Evolutionary conservation across 2,797 vertebrate genomes (phyloP).

Genomic region (Mergus octosetaceus): DNA sequence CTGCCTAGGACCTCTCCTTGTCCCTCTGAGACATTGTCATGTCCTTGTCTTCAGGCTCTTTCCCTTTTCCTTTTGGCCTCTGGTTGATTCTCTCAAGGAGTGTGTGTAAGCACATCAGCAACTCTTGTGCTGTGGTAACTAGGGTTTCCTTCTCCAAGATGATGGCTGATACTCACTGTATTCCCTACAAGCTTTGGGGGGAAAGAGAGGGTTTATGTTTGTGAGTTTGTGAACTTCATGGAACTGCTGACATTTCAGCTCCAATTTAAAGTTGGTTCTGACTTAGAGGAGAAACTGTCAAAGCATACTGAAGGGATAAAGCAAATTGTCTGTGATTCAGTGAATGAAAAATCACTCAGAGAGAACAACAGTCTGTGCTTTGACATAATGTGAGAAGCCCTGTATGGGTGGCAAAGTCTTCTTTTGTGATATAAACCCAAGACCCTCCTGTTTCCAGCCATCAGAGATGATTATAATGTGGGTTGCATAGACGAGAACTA

Average conservation of each 20-base stretch:
- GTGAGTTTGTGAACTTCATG: not conserved
- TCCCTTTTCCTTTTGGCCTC: not conserved
- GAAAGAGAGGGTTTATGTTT: not conserved
- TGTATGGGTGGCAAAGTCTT: not conserved
- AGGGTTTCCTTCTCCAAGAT: not conserved
- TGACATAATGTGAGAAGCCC: not conserved
- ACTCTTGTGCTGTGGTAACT: not conserved
- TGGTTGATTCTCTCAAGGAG: not conserved
- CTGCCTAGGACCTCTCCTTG: not conserved
- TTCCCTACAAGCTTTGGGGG: not conserved
- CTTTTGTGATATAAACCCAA: not conserved
- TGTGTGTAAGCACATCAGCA: not conserved
- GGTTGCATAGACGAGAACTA: not conserved
- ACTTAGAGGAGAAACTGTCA: not conserved
- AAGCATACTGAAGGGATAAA: not conserved
- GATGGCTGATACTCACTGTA: fast-evolving
- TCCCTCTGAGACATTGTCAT: fast-evolving
- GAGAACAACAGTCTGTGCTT: not conserved
- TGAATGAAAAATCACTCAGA: not conserved
- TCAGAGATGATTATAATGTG: not conserved
- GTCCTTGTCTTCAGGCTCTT: not conserved
- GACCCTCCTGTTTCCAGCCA: not conserved
- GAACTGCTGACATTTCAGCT: not conserved
- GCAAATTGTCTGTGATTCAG: not conserved
- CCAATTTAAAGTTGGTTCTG: not conserved